Conservation (phyloP, 2,113 vertebrate genomes). For the Bagarius yarrelli region DNA sequence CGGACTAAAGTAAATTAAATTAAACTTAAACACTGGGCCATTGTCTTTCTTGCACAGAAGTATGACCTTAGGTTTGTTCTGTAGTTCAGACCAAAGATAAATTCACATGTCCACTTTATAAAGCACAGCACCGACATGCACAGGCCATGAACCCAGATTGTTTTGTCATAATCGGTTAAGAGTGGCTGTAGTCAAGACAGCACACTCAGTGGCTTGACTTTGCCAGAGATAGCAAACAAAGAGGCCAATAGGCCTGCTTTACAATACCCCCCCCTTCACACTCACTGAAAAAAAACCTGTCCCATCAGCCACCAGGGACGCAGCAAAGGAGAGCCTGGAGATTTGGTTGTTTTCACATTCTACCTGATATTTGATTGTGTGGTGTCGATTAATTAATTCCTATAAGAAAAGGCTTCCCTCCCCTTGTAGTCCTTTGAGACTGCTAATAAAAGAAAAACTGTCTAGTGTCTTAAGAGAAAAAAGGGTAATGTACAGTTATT, state of each 20-base stretch:
- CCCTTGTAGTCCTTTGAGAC: conserved; percentile 34
- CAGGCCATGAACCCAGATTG: conserved; percentile 25
- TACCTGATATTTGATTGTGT: conserved; percentile 57
- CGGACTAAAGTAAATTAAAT: neutral
- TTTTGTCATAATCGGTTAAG: conserved; percentile 55
- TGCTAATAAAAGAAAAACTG: conserved; percentile 32
- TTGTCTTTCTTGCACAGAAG: conserved; percentile 8
- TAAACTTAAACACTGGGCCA: neutral
- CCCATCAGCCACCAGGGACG: conserved; percentile 69
- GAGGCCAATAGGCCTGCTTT: conserved; percentile 66
- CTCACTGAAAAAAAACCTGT: conserved; percentile 71
- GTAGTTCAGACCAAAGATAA: conserved; percentile 30
- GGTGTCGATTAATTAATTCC: conserved; percentile 71
- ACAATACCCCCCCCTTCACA: conserved; percentile 54
- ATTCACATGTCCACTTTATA: conserved; percentile 31
- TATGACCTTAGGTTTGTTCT: conserved; percentile 8
- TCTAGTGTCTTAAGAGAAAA: neutral
- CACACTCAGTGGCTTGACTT: conserved; percentile 57
- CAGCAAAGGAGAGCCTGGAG: conserved; percentile 64
- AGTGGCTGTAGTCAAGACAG: conserved; percentile 59
- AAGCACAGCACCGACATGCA: conserved; percentile 45
- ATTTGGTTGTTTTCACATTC: conserved; percentile 71
- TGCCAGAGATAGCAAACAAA: conserved; percentile 70
- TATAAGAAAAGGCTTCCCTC: conserved; percentile 37
- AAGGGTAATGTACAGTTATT: conserved; percentile 2